phyloP scores from a whole-genome alignment of 2,797 vertebrate genomes.

The Acestrorhynchus altus region DNA sequence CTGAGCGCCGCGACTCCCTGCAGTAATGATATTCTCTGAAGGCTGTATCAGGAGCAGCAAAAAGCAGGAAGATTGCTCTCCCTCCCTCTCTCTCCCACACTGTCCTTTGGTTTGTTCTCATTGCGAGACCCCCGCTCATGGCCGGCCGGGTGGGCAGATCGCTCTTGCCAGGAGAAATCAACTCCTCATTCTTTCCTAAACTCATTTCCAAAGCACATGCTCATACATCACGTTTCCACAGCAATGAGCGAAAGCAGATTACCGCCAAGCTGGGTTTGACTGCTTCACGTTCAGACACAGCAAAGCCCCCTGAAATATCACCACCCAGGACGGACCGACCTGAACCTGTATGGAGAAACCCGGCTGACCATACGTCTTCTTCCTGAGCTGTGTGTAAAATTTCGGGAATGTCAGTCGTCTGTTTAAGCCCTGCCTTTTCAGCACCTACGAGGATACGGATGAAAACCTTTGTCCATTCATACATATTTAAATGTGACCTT shows the following conservation, averaged over 20 bases:
- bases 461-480: too few species aligned
- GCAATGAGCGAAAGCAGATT: constrained; percentile 81
- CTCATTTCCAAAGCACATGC: constrained; percentile 80
- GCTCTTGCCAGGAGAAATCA: constrained; percentile 80
- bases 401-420: too few species aligned
- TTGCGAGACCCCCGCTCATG: too few species aligned
- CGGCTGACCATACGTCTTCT: too few species aligned
- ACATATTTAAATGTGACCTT: too few species aligned
- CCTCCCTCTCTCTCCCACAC: constrained; percentile 62
- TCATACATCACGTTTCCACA: constrained; percentile 79
- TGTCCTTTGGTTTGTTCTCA: constrained; percentile 40
- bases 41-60: background rate
- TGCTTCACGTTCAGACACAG: constrained; percentile 51
- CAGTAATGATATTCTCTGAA: constrained; percentile 35
- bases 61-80: constrained; percentile 71
- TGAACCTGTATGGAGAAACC: too few species aligned
- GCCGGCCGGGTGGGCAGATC: constrained; percentile 76
- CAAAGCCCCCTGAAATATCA: constrained; percentile 24
- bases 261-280: constrained; percentile 76
- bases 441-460: too few species aligned
- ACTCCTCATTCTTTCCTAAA: constrained; percentile 78
- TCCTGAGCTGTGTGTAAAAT: too few species aligned
- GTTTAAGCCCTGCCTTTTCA: too few species aligned
- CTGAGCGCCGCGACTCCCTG: constrained; percentile 30
- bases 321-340: background rate